Evolutionary conservation across 1,140 invertebrate species (phyloP).

Genomic region (Aphidius gifuensis): DNA sequence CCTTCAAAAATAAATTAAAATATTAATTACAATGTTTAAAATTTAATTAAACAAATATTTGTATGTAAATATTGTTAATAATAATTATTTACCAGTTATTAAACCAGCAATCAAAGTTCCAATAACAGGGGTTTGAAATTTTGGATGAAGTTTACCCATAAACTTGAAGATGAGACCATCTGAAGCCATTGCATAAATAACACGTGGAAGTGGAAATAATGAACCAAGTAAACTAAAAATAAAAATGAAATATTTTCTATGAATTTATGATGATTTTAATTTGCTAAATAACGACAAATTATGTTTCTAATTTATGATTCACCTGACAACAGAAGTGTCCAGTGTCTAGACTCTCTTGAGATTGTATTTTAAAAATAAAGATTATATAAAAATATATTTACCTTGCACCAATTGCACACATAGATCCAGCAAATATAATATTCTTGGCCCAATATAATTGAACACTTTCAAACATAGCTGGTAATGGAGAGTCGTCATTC

Average conservation of each 20-base stretch:
- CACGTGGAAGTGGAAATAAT: constrained; percentile 77
- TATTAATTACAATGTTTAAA: not conserved
- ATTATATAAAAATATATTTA: too few relatives aligned
- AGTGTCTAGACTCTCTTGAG: too few relatives aligned
- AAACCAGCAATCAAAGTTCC: constrained; percentile 76
- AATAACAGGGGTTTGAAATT: constrained; percentile 75
- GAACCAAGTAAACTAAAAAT: constrained; percentile 83
- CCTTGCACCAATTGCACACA: constrained; percentile 69
- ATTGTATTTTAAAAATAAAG: too few relatives aligned
- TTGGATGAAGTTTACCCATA: constrained; percentile 66
- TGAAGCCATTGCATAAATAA: constrained; percentile 61
- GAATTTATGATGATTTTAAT: too few relatives aligned
- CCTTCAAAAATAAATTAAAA: constrained; percentile 46
- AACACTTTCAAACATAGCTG: constrained; percentile 75
- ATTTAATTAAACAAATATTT: not conserved
- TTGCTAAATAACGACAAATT: too few relatives aligned
- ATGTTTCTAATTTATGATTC: too few relatives aligned
- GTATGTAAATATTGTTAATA: not conserved
- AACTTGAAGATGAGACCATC: constrained; percentile 70
- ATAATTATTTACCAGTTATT: constrained; percentile 62
- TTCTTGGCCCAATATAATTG: constrained; percentile 83
- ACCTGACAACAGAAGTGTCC: too few relatives aligned
- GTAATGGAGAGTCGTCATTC: constrained; percentile 75
- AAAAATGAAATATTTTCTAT: too few relatives aligned
- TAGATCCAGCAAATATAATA: constrained; percentile 78